Conservation (phyloP, 2,797 vertebrate species). For the Parauchenoglanis punctatus region DNA sequence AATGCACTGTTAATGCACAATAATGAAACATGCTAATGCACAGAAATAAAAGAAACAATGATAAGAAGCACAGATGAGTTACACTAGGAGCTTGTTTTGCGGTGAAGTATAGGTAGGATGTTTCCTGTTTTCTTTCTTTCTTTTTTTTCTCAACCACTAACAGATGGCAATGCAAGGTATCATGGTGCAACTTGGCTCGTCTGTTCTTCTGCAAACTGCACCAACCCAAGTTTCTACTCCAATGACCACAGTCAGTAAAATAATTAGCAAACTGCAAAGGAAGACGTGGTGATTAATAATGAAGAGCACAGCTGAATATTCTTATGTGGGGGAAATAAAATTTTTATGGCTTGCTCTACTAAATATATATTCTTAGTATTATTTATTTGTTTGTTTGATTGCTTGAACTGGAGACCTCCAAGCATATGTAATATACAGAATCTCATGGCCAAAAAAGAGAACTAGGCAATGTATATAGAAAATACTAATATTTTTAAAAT, state of each 20-base stretch:
- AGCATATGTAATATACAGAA: not conserved
- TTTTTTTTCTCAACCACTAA: conserved; percentile 30
- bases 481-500: not conserved
- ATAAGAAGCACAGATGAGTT: not conserved
- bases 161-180: conserved; percentile 32
- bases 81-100: conserved; percentile 12
- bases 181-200: conserved; percentile 45
- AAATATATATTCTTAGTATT: not conserved
- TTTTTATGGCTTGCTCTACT: not conserved
- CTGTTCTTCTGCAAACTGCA: conserved; percentile 52
- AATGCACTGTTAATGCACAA: conserved; percentile 6
- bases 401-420: not conserved
- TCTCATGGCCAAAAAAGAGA: not conserved
- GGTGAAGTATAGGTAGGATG: conserved; percentile 50
- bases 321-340: too few species aligned
- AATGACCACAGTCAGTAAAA: conserved; percentile 32
- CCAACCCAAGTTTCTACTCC: conserved; percentile 40
- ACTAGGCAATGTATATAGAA: not conserved
- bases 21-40: too few species aligned
- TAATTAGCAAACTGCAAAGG: conserved; percentile 36
- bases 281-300: conserved; percentile 17
- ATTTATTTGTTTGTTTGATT: not conserved
- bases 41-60: conserved; percentile 15
- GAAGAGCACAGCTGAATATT: not conserved
- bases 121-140: conserved; percentile 51